These are phyloP conservation scores for Drosophila subquinaria DNA, from an alignment of 2,888 invertebrate genomes.

Conservation along the genomic window DNA sequence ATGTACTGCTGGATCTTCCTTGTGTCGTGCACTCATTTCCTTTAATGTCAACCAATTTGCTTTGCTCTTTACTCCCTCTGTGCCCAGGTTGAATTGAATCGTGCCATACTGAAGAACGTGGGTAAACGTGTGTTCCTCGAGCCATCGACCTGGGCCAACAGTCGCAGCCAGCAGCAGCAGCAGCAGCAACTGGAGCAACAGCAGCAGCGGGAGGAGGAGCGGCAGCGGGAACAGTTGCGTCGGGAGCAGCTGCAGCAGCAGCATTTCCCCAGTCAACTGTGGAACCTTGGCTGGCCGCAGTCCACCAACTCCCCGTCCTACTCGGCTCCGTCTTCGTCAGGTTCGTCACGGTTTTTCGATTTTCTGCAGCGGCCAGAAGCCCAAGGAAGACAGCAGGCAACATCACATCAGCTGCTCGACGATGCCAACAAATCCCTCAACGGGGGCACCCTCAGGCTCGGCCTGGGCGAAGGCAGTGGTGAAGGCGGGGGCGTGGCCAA, in stretches of 20 bases:
- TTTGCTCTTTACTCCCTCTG: conserved; percentile 33
- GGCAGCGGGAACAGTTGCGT: conserved; percentile 52
- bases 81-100: conserved; percentile 89
- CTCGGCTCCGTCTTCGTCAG: conserved; percentile 31
- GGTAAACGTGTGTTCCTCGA: conserved; percentile 88
- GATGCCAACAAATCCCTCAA: conserved; percentile 71
- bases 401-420: conserved; percentile 48
- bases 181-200: conserved; percentile 33
- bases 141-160: conserved; percentile 46
- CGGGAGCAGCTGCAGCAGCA: conserved; percentile 63
- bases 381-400: conserved; percentile 20
- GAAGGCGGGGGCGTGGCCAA: conserved; percentile 31
- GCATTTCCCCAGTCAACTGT: conserved; percentile 69
- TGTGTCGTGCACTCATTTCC: conserved; percentile 31
- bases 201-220: conserved; percentile 43
- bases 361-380: conserved; percentile 59
- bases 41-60: conserved; percentile 55
- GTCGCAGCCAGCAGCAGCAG: conserved; percentile 49
- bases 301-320: conserved; percentile 23
- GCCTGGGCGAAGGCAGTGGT: conserved; percentile 18
- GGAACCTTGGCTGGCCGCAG: conserved; percentile 65
- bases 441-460: conserved; percentile 41
- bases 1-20: not conserved
- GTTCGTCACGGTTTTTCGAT: conserved; percentile 62
- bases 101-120: conserved; percentile 90